These are phyloP conservation scores for Adoxophyes honmai DNA, from an alignment of 1,140 invertebrate species.

Conservation along the genomic window DNA sequence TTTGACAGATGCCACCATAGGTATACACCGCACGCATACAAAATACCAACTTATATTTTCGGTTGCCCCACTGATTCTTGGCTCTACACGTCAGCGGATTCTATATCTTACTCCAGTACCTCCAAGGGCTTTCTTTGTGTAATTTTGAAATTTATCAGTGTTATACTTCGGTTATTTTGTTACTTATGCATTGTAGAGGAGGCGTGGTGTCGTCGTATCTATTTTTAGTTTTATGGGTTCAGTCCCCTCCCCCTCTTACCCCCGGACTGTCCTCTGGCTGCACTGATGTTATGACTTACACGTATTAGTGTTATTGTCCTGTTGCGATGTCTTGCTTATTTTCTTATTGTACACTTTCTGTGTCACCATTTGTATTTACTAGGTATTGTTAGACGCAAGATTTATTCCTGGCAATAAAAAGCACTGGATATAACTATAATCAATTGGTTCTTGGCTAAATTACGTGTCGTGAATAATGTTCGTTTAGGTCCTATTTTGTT, in stretches of 20 bases:
- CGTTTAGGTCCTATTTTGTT: too few species aligned
- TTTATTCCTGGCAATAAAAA: too few species aligned
- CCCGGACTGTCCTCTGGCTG: conserved; percentile 17
- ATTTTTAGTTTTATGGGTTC: conserved; percentile 70
- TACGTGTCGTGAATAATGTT: too few species aligned
- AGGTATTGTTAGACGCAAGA: not conserved
- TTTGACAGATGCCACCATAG: conserved; percentile 61
- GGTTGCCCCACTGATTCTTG: conserved; percentile 13
- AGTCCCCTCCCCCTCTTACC: conserved; percentile 40
- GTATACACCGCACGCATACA: conserved; percentile 17
- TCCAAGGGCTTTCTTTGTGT: not conserved
- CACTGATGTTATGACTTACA: conserved; percentile 37
- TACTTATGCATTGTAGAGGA: conserved; percentile 14
- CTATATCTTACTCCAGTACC: not conserved
- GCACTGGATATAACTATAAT: too few species aligned
- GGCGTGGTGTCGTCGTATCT: conserved; percentile 44
- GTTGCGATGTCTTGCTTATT: not conserved
- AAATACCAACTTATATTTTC: conserved; percentile 21
- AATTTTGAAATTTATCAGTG: not conserved
- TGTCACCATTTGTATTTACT: not conserved
- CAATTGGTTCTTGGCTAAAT: too few species aligned
- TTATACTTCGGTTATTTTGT: not conserved
- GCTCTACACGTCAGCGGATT: conserved; percentile 6
- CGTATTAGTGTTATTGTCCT: conserved; percentile 28
- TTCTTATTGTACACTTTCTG: not conserved